A percentile compares a stretch with the other conserved stretches of the same genome.
Evolutionary conservation across 2,113 vertebrate genomes (phyloP).

Genomic region (Bucco capensis): DNA sequence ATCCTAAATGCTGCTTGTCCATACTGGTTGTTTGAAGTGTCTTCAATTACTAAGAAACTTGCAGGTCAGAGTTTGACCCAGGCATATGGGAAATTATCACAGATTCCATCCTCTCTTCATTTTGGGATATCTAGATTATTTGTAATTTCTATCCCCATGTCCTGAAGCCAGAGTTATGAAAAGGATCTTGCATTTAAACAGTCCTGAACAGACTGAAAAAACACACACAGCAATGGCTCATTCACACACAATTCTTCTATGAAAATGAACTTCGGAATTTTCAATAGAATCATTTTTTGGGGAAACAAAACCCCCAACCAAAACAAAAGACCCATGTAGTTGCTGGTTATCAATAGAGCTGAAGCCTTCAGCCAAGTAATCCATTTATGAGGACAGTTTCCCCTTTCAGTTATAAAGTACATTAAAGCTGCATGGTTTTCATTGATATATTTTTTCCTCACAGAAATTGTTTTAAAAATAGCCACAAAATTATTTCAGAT

Average conservation of each 20-base stretch:
- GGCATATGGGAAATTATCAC: neutral
- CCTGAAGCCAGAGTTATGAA: neutral
- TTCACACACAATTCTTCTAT: neutral
- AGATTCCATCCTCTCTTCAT: neutral
- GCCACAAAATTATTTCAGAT: neutral
- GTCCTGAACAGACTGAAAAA: neutral
- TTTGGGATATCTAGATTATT: neutral
- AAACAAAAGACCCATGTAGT: neutral
- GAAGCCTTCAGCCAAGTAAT: neutral
- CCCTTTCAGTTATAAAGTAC: neutral
- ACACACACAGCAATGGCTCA: neutral
- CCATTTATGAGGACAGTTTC: neutral
- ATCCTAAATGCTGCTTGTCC: neutral
- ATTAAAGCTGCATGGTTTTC: neutral
- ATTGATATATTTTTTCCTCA: neutral
- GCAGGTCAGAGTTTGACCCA: neutral
- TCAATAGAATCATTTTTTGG: neutral
- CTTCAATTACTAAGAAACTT: neutral
- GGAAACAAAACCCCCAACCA: neutral
- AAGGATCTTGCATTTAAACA: neutral
- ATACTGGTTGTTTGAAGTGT: neutral
- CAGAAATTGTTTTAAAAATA: neutral
- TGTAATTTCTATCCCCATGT: neutral
- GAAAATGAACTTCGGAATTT: neutral
- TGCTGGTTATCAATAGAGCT: neutral